Base-by-base conservation (phyloP, 2,113 vertebrate genomes). In the Sarotherodon lohbergeri region DNA sequence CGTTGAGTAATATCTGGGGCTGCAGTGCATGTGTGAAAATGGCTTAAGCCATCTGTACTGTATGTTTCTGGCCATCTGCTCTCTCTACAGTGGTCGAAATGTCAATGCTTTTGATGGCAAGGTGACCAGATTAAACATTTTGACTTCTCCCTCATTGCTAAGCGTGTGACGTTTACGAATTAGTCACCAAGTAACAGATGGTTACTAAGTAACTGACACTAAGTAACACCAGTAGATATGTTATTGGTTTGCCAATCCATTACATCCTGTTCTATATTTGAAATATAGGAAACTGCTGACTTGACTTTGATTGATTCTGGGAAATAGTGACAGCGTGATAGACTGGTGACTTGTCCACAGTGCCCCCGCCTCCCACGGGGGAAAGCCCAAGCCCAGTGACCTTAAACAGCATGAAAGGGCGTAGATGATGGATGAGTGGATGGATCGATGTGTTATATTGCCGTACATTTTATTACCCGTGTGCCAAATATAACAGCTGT, bases 51-150 rank as follows among this genome's bases (percentile, higher is more conserved):
- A 89, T 88, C 73, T 88, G 85, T 24, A 82, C 61, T 66, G 39
- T 71, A 68, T 16, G 39, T 66, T 36, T 80, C 24, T 27, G 52
- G 8, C 93, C 93, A 93, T 92, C 92, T 94, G 93, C 82, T 92
- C 76, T 81, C 48, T 82, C 24, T 61, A 84, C 78, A 80, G 41
- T 55, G 63, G 83, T 84, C 80, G 34, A 81, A 87, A 88, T 10
- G 43, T 61, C 82, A 55, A 39, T n/a, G 73, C 59, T 88, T 89
- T 82, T n/a, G 5, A 84, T 85, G 27, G 32, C 76, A 81, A 82
- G 66, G 48, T 68, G 16, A 78, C 29, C 63, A 84, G 89, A 90
- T 93, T 86, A 92, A 88, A 84, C 80, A 86, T 83, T 89, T 59
- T 82, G 32, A 81, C 34, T 86, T 34, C 4, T 22, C 13, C 11